Evolutionary conservation across 2,113 vertebrate species (phyloP), one percentile per base, ranked within the genome.

Genomic region (Nycticorax nycticorax): DNA sequence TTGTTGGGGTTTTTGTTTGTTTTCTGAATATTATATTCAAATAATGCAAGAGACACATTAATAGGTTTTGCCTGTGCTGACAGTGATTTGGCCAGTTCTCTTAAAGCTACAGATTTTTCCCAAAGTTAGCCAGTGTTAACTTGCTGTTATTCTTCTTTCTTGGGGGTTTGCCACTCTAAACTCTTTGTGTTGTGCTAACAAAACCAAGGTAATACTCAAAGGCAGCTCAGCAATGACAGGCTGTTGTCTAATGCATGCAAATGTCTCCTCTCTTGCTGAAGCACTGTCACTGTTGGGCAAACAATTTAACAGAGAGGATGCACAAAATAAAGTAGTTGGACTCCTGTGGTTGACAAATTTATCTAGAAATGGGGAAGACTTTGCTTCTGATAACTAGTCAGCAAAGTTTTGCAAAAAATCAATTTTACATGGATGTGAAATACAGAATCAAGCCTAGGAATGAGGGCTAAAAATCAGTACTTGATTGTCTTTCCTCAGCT

Each of bases 221-320:
- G 22, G 9, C 17, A 33, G 22, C 9, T 79, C 33, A 68, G 30
- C 12, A 15, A 13, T 50, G 9, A 3, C 28, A 79, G 26, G 9
- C 52, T 79, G 32, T 14, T 37, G 45, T 21, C 45, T n/a, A 78
- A 41, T 47, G 14, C 20, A 26, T 32, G 35, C 1, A 60, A 76
- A 72, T 41, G 3, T 17, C 24, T 73, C 43, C n/a, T 53, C 32
- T 75, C 71, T 67, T 64, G 16, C 19, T 33, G 27, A 30, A 48
- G 12, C 0, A 0, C 4, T 37, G 22, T 33, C 53, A 76, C 4
- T 21, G 3, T 18, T 30, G 20, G 52, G n/a, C 8, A 88, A 92
- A 75, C 6, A 71, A 17, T 71, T 53, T 37, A 48, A 48, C 39
- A 77, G 35, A 72, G 26, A 48, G 7, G 27, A 43, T 37, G 8